phyloP scores from a whole-genome alignment of 53 echinoderm and acorn worm species.

The Antedon mediterranea region DNA sequence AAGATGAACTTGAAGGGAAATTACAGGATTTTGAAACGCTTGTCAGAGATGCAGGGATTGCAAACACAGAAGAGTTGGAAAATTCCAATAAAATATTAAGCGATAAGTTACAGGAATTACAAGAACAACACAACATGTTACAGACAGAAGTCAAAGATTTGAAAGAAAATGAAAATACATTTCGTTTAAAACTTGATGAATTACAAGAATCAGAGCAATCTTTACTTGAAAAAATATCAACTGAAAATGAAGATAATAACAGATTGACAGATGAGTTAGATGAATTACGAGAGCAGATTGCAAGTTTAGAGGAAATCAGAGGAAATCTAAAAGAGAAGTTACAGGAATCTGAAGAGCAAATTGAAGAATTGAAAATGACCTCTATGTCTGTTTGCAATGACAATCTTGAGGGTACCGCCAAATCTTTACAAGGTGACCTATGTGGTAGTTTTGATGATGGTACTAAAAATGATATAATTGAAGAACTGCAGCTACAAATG shows the following conservation, averaged over 20 bases:
- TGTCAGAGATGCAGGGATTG: constrained; percentile 60
- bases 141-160: constrained; percentile 24
- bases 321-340: constrained; percentile 46
- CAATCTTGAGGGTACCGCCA: constrained; percentile 32
- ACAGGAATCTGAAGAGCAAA: constrained; percentile 36
- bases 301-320: constrained; percentile 43
- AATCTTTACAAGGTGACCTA: constrained; percentile 34
- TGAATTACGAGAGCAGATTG: constrained; percentile 38
- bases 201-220: constrained; percentile 49
- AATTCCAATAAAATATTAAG: constrained; percentile 42
- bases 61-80: constrained; percentile 58
- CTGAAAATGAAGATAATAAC: constrained; percentile 32
- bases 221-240: constrained; percentile 48
- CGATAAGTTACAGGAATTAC: constrained; percentile 32
- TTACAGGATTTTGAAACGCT: constrained; percentile 57
- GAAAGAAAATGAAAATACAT: constrained; percentile 29
- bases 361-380: constrained; percentile 63
- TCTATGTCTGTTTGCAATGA: constrained; percentile 45
- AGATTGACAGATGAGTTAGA: constrained; percentile 43
- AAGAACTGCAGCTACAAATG: constrained; percentile 8
- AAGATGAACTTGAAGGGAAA: constrained; percentile 36
- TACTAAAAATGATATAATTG: constrained; percentile 34
- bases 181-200: constrained; percentile 46
- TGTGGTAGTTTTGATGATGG: constrained; percentile 54
- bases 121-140: constrained; percentile 26